Conservation (phyloP, 2,888 invertebrate genomes). For the Rhingia rostrata region DNA sequence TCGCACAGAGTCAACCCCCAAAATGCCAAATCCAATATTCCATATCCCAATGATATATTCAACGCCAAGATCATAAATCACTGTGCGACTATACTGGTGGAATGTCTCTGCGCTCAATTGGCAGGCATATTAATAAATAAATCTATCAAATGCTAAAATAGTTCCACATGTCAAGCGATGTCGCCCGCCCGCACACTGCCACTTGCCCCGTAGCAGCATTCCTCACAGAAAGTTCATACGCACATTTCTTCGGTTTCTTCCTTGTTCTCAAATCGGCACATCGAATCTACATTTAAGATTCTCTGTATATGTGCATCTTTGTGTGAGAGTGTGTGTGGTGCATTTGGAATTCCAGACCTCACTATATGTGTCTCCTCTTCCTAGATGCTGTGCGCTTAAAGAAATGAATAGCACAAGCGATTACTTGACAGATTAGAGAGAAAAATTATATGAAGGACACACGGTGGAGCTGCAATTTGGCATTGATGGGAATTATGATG, state of each 20-base stretch:
- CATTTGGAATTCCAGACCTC: constrained; percentile 58
- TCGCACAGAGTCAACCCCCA: background rate
- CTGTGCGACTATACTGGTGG: constrained; percentile 5
- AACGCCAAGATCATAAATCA: constrained; percentile 51
- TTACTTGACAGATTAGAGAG: constrained; percentile 67
- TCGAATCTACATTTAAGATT: constrained; percentile 45
- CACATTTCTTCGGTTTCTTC: constrained; percentile 52
- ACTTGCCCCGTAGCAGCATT: constrained; percentile 3
- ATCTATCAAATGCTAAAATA: constrained; percentile 60
- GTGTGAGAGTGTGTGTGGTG: constrained; percentile 1
- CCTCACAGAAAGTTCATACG: constrained; percentile 33
- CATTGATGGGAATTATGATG: too few species aligned
- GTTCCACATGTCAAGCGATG: constrained; percentile 49
- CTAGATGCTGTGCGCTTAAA: constrained; percentile 25
- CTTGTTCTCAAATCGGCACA: constrained; percentile 57
- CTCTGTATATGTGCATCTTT: background rate
- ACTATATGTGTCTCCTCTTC: constrained; percentile 22
- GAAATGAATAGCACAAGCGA: constrained; percentile 53
- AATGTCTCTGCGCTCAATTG: constrained; percentile 44
- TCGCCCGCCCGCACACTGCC: background rate
- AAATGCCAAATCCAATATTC: background rate
- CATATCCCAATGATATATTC: background rate
- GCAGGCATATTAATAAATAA: constrained; percentile 54
- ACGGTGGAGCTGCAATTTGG: background rate
- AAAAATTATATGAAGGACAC: constrained; percentile 28